Evolutionary conservation across 64 coral and sea anemone species (phyloP).

Genomic region (Exaiptasia diaphana): DNA sequence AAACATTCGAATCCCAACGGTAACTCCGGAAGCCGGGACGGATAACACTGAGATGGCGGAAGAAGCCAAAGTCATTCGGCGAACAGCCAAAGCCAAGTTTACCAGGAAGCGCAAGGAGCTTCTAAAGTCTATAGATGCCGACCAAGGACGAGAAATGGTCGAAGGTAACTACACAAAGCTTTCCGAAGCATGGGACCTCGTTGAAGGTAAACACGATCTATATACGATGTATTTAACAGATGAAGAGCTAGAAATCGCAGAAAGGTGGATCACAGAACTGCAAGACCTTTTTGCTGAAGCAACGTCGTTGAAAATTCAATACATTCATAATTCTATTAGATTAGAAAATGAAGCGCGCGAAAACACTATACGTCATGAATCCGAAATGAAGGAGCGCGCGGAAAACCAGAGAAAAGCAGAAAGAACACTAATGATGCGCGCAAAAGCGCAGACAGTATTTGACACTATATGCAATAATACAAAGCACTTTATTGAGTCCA

Average conservation of each 20-base stretch:
- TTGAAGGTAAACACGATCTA: constrained; percentile 23
- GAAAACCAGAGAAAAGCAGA: constrained; percentile 18
- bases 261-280: constrained; percentile 24
- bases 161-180: not conserved
- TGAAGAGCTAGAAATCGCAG: constrained; percentile 4
- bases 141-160: not conserved
- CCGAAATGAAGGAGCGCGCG: not conserved
- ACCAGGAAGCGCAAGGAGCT: constrained; percentile 16
- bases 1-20: constrained; percentile 16
- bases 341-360: constrained; percentile 7
- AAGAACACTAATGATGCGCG: not conserved
- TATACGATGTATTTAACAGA: not conserved
- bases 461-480: constrained; percentile 3
- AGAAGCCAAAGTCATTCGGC: not conserved
- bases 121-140: constrained; percentile 1
- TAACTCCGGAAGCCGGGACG: not conserved
- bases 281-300: constrained; percentile 45
- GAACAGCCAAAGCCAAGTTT: constrained; percentile 1
- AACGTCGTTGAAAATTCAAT: constrained; percentile 12
- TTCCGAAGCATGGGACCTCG: not conserved
- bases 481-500: not conserved
- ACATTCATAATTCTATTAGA: not conserved
- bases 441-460: constrained; percentile 1
- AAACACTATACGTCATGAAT: not conserved
- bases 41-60: constrained; percentile 7